Percentiles rank a stretch among this genome's conserved stretches.
These are phyloP conservation scores for Potorous gilbertii DNA, from an alignment of 2,797 vertebrate genomes.

Conservation along the genomic window DNA sequence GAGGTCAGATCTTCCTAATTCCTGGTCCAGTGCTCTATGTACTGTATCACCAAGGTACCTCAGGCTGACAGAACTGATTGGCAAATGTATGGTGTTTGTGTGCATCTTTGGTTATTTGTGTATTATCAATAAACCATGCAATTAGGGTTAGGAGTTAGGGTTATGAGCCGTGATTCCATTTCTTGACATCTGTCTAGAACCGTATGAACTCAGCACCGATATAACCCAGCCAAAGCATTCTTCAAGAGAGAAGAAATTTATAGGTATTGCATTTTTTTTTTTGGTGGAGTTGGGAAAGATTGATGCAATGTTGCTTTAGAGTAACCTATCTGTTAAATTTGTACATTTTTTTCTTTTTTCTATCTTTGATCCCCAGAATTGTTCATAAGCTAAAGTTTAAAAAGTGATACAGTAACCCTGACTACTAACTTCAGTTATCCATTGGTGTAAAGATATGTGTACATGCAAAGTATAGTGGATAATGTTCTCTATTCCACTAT, in stretches of 20 bases:
- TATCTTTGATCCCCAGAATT: background rate
- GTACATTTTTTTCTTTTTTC: background rate
- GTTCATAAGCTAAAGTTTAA: background rate
- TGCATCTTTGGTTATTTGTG: background rate
- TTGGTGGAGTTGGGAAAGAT: background rate
- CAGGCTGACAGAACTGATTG: background rate
- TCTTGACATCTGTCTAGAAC: background rate
- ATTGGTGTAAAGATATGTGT: background rate
- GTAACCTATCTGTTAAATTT: conserved; percentile 4
- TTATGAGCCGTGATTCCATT: background rate
- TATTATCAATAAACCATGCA: background rate
- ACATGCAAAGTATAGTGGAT: background rate
- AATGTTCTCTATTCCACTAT: background rate
- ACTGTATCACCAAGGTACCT: background rate
- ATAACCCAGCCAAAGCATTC: background rate
- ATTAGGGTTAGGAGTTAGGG: background rate
- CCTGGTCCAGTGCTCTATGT: background rate
- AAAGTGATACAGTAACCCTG: background rate
- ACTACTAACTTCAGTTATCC: background rate
- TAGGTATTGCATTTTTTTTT: background rate
- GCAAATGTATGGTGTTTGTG: background rate
- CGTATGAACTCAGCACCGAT: background rate
- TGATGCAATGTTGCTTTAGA: background rate
- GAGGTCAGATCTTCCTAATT: background rate
- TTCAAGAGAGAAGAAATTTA: background rate